Evolutionary conservation across 2,113 vertebrate genomes (phyloP).

Genomic region (Pygoscelis adeliae): DNA sequence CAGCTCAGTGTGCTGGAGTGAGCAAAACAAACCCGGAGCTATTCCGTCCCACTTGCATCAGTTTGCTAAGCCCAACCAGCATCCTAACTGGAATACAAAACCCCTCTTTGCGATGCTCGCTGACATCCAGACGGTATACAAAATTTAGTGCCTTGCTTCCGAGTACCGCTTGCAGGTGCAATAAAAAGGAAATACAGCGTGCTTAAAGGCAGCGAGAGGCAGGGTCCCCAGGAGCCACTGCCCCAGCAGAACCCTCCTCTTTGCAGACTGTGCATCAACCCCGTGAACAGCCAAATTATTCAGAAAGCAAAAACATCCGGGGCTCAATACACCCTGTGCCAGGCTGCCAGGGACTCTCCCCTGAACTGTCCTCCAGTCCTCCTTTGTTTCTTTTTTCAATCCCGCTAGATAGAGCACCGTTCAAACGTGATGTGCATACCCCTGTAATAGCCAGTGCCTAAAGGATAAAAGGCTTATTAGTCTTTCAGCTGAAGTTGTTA

Average conservation of each 20-base stretch:
- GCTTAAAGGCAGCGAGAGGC: not conserved
- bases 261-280: not conserved
- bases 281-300: not conserved
- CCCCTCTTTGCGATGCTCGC: not conserved
- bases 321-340: not conserved
- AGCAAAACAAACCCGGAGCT: not conserved
- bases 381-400: not conserved
- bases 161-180: not conserved
- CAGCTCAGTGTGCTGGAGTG: not conserved
- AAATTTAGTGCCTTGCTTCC: conserved; percentile 12
- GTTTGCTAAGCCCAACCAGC: not conserved
- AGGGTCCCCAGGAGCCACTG: not conserved
- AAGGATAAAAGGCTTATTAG: conserved; percentile 37
- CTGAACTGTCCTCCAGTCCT: not conserved
- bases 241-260: not conserved
- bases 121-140: conserved; percentile 31
- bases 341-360: not conserved
- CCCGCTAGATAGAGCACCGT: not conserved
- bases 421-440: not conserved
- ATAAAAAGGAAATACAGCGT: conserved; percentile 51
- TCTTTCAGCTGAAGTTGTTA: conserved; percentile 34
- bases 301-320: not conserved
- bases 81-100: conserved; percentile 3
- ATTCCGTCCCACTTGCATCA: not conserved
- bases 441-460: not conserved